A percentile compares a stretch with the other conserved stretches of the same genome.
Evolutionary conservation across 30 jellyfish, hydroid and myxozoan genomes (phyloP).

Genomic region (Turritopsis dohrnii): DNA sequence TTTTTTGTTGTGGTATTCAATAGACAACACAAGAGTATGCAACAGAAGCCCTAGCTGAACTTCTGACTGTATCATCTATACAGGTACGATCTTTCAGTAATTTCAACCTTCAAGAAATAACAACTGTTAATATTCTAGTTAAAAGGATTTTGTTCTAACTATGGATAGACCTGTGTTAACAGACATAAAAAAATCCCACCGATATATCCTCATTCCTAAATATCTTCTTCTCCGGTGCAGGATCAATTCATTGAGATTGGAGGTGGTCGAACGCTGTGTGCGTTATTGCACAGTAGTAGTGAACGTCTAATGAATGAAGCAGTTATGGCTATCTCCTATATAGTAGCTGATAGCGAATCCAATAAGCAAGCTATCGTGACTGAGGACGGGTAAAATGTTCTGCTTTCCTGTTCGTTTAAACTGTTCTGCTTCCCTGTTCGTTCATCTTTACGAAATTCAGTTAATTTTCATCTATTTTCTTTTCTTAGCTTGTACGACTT

Average conservation of each 20-base stretch:
- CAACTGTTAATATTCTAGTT: too few relatives aligned
- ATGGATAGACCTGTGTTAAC: too few relatives aligned
- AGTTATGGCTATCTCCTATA: slow-evolving; percentile 93
- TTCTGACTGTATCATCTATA: slow-evolving; percentile 51
- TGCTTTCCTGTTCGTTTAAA: too few relatives aligned
- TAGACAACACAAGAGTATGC: slow-evolving; percentile 97
- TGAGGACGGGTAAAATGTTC: slow-evolving; percentile 86
- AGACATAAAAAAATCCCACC: too few relatives aligned
- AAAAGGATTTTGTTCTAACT: too few relatives aligned
- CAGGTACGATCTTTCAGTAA: slow-evolving; percentile 36
- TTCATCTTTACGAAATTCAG: too few relatives aligned
- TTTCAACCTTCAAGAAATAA: not conserved
- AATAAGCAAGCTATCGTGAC: slow-evolving; percentile 85
- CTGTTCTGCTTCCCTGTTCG: too few relatives aligned
- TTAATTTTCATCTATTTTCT: not conserved
- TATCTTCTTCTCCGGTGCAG: slow-evolving; percentile 20
- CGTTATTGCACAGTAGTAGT: slow-evolving; percentile 81
- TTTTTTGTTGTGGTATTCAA: slow-evolving; percentile 5
- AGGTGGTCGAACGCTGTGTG: slow-evolving; percentile 92
- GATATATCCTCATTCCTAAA: too few relatives aligned
- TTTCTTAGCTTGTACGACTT: slow-evolving; percentile 54
- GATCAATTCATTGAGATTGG: slow-evolving; percentile 87
- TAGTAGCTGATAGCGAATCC: slow-evolving; percentile 84
- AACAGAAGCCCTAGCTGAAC: slow-evolving; percentile 89
- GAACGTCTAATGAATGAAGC: slow-evolving; percentile 86